Base-by-base conservation (phyloP, 2,888 invertebrate genomes). In the Neoascia interrupta region DNA sequence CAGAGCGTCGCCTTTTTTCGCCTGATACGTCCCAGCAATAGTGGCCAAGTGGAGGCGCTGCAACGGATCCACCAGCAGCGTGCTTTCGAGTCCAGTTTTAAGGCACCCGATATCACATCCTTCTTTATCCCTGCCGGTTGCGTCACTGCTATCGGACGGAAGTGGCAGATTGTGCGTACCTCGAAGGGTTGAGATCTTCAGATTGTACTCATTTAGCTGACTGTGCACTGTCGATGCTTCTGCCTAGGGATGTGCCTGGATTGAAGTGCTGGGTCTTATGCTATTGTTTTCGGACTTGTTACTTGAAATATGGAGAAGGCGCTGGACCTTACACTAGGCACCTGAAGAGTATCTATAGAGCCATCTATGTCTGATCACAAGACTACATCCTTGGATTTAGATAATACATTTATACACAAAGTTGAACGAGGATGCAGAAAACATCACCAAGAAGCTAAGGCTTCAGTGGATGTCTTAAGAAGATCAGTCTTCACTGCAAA, bases 1-100 rank as follows among this genome's bases (percentile, higher is more conserved):
- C 47, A 98, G 89, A 64, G 96, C 96, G 2, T 98, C 98, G 6
- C 98, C 95, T 89, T 94, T 94, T 84, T 93, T 93, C 81, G 94
- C 93, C 83, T 93, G 93, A 79, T 96, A 96, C 5, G 94, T 92
- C 85, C 95, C 94, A 0, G 95, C 94, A 58, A 98, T 93, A 81
- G 94, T 94, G 0, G 95, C 94, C 13, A 98, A 90, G 83, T 95
- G 94, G 68, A 98, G 90, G 5, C 94, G 91, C 79, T 93, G 92
- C 53, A 95, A 88, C 0, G 97, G 96, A 84, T 96, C 95, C 49
- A 93, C 92, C 0, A 95, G 93, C 96, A 96, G 96, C 18, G 96
- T 92, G 60, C 87, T 83, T 90, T 91, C 1, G 91, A 88, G 84
- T 92, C 92, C 36, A 93, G 87, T 82, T 91, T 91, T 83, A 92